Conservation (phyloP, 1,140 invertebrate genomes). For the Zaprionus lachaisei region DNA sequence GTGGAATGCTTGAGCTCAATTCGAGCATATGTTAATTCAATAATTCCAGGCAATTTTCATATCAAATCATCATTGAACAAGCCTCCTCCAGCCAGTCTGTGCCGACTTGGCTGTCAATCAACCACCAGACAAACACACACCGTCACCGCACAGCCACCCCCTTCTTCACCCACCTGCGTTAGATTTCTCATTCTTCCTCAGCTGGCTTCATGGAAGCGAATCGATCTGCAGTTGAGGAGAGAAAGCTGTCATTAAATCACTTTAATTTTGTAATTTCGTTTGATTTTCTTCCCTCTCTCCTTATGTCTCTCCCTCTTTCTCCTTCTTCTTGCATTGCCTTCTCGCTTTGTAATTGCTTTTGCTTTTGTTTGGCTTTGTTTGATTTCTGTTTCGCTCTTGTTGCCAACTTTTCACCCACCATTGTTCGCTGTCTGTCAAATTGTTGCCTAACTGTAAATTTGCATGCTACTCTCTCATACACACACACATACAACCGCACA, state of each 20-base stretch:
- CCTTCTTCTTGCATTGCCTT: neutral
- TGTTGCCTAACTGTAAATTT: conserved; percentile 64
- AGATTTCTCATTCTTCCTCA: neutral
- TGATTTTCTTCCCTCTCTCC: conserved; percentile 65
- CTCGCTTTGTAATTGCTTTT: conserved; percentile 73
- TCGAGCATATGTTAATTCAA: conserved; percentile 83
- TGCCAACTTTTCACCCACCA: conserved; percentile 58
- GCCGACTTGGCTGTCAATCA: conserved; percentile 64
- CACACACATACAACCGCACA: conserved; percentile 16
- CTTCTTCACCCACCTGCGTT: conserved; percentile 14
- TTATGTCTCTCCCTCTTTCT: neutral
- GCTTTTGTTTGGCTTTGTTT: conserved; percentile 71
- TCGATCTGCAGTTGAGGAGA: conserved; percentile 27
- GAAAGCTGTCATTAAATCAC: conserved; percentile 66
- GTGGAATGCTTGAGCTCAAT: conserved; percentile 72
- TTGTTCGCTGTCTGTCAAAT: conserved; percentile 68
- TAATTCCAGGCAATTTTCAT: conserved; percentile 84
- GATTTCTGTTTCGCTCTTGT: conserved; percentile 59
- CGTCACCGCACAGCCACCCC: neutral
- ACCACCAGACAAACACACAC: conserved; percentile 39
- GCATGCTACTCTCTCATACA: conserved; percentile 37
- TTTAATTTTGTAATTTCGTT: conserved; percentile 80
- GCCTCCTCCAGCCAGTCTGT: conserved; percentile 12
- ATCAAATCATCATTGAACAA: conserved; percentile 72
- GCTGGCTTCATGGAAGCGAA: conserved; percentile 23